These are phyloP conservation scores for Sceloporus undulatus DNA, from an alignment of 2,113 vertebrate genomes.

Conservation along the genomic window DNA sequence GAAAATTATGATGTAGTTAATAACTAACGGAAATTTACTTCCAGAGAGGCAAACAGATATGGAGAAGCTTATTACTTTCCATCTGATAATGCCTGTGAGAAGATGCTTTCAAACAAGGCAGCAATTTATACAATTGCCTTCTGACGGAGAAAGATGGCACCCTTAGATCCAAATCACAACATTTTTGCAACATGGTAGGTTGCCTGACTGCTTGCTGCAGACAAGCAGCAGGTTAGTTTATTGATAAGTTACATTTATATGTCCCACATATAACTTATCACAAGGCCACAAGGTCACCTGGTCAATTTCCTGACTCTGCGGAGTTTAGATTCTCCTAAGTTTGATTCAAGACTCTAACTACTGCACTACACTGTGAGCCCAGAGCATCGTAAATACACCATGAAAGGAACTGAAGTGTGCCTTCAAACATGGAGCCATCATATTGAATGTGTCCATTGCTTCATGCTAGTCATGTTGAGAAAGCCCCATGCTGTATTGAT, in stretches of 20 bases:
- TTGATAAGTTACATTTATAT: neutral
- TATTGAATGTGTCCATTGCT: neutral
- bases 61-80: neutral
- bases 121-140: neutral
- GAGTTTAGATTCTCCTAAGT: too few relatives aligned
- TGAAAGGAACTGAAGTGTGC: neutral
- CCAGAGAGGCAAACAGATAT: neutral
- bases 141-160: neutral
- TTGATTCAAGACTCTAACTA: too few relatives aligned
- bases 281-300: too few relatives aligned
- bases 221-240: neutral
- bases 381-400: neutral
- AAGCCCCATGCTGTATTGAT: neutral
- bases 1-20: neutral
- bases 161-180: neutral
- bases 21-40: neutral
- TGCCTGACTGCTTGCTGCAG: neutral
- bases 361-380: too few relatives aligned
- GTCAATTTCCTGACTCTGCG: too few relatives aligned
- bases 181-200: neutral
- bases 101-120: too few relatives aligned
- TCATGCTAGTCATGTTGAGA: neutral
- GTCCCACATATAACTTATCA: neutral
- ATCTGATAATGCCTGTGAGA: neutral
- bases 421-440: neutral